Base-by-base conservation (phyloP, 2,888 invertebrate genomes). In the Hesperia comma region DNA sequence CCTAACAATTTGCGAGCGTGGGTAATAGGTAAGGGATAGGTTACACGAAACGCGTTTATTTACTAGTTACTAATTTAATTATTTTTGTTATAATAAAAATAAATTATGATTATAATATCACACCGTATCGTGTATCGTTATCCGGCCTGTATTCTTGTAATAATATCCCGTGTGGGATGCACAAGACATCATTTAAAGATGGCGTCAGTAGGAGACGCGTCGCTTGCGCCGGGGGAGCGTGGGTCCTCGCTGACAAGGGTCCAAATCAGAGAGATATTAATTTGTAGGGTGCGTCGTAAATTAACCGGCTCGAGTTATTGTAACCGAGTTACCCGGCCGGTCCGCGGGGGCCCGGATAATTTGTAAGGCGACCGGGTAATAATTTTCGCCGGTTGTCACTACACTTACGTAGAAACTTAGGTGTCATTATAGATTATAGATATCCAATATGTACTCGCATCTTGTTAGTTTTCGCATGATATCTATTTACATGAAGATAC, bases 201-300 rank as follows among this genome's bases (percentile, higher is more conserved):
- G 58, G 26, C 32, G 43, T 32, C 58, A 7, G 12, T 21, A 33
- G 10, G 10, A 43, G 26, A 43, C 46, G 15, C 26, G 54, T 63
- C 46, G 55, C 21, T 17, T 5, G 37, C 63, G 63, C 37, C 33
- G 3, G 0, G 56, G 37, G 56, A 56, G 12, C 49, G 56, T 10
- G 43, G 53, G 43, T 77, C 78, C 77, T 73, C 81, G 86, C 83
- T 90, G 91, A 92, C 90, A 88, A 88, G 91, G 90, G 90, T 90
- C 87, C 84, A 84, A 90, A 91, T 91, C 88, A 85, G 55, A 21
- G 88, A 88, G 89, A 90, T 91, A 91, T 91, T 91, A 91, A 91
- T 92, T 90, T 89, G 89, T 88, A 85, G 85, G 87, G 86, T 77
- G 79, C 85, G 81, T 80, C 88, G 87, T 88, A 89, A 90, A 90